Conservation (phyloP, 2,113 vertebrate genomes). For the Chroicocephalus ridibundus region DNA sequence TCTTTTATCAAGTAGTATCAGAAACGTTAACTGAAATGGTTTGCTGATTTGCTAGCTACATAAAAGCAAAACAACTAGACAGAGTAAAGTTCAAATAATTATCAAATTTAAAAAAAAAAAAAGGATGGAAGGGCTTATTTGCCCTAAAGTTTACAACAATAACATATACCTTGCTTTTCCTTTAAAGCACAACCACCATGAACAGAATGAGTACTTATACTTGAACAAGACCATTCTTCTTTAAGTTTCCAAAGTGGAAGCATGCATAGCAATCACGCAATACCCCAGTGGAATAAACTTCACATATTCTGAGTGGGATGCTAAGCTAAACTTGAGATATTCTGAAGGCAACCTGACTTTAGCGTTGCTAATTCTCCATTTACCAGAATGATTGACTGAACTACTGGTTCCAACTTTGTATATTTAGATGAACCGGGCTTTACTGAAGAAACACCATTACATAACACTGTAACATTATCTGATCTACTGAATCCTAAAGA, state of each 20-base stretch:
- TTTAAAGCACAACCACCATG: neutral
- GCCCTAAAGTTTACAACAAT: neutral
- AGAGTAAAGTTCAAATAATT: neutral
- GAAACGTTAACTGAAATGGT: neutral
- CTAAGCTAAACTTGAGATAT: neutral
- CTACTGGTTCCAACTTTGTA: neutral
- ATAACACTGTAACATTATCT: neutral
- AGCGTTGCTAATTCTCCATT: neutral
- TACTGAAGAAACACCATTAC: neutral
- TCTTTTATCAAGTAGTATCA: neutral
- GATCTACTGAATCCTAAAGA: neutral
- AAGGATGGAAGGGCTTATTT: neutral
- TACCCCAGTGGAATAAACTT: neutral
- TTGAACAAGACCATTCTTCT: neutral
- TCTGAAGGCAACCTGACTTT: neutral
- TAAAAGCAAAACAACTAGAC: neutral
- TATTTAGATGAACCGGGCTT: neutral
- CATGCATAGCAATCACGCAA: neutral
- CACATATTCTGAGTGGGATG: neutral
- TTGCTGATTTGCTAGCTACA: neutral
- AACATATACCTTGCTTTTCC: neutral
- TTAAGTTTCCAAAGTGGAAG: neutral
- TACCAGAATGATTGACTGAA: neutral
- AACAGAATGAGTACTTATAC: neutral
- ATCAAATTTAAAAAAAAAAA: neutral